A percentile compares a stretch with the other conserved stretches of the same genome.
phyloP scores from a whole-genome alignment of 2,888 invertebrate species.

The Glyphotaelius pellucidus region DNA sequence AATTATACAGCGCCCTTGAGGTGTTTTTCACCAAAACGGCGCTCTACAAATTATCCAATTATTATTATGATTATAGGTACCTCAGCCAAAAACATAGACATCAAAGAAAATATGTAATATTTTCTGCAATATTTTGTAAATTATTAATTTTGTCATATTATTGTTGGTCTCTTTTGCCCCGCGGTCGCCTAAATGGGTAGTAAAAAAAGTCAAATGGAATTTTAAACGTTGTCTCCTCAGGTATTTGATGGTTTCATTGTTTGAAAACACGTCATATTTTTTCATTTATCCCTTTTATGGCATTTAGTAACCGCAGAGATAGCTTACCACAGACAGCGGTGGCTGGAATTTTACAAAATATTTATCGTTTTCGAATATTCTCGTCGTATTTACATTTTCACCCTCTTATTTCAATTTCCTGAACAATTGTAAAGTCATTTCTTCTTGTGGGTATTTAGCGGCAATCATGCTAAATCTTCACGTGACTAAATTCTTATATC shows the following conservation, averaged over 20 bases:
- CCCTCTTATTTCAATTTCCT: not conserved
- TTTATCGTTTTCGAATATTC: not conserved
- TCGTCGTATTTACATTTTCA: not conserved
- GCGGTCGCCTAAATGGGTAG: not conserved
- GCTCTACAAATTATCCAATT: no score
- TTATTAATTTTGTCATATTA: not conserved
- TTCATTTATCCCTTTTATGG: conserved; percentile 37
- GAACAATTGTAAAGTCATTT: not conserved
- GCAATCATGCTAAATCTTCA: no score
- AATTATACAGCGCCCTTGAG: no score
- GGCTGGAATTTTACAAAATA: not conserved
- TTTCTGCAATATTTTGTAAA: no score
- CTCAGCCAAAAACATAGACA: no score
- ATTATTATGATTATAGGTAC: not conserved
- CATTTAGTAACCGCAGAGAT: conserved; percentile 22
- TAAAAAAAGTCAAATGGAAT: conserved; percentile 50
- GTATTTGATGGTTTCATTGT: conserved; percentile 51
- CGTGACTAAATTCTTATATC: no score
- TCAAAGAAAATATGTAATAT: no score
- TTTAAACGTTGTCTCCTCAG: conserved; percentile 49
- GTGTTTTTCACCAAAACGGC: no score
- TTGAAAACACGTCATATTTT: conserved; percentile 28
- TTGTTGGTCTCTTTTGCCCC: not conserved
- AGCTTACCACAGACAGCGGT: not conserved
- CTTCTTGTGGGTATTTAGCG: not conserved